Percentiles rank a stretch among this genome's conserved stretches.
Evolutionary conservation across 2,888 invertebrate species (phyloP).

Genomic region (Incurvaria masculella): DNA sequence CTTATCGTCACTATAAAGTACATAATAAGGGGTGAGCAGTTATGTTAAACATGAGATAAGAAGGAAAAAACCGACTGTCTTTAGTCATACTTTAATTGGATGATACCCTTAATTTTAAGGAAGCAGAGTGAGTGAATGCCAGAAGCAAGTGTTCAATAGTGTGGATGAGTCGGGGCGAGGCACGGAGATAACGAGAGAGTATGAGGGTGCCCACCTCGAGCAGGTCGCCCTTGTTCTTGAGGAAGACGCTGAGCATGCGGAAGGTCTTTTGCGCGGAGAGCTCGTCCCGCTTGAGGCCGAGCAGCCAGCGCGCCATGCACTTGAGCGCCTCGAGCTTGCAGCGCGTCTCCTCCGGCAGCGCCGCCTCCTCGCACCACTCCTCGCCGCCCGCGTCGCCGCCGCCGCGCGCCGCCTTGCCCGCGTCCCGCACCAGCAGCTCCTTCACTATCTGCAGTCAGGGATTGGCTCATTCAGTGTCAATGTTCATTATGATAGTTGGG

Average conservation of each 20-base stretch:
- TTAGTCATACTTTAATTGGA: too few relatives aligned
- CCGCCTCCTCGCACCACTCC: slow-evolving; percentile 83
- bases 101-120: too few relatives aligned
- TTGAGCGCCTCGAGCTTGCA: slow-evolving; percentile 95
- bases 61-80: too few relatives aligned
- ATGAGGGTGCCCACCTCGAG: too few relatives aligned
- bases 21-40: too few relatives aligned
- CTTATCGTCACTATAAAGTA: too few relatives aligned
- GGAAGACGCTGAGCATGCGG: slow-evolving; percentile 90
- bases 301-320: slow-evolving; percentile 93
- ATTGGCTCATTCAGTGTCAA: background rate
- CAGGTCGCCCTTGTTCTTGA: slow-evolving; percentile 88
- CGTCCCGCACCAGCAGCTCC: slow-evolving; percentile 85
- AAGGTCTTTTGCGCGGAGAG: slow-evolving; percentile 91
- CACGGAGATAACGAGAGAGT: too few relatives aligned
- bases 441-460: slow-evolving; percentile 73
- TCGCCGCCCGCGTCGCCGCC: slow-evolving; percentile 50
- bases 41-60: too few relatives aligned
- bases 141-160: too few relatives aligned
- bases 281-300: slow-evolving; percentile 86
- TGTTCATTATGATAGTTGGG: background rate
- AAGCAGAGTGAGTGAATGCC: too few relatives aligned
- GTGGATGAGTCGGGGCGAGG: too few relatives aligned
- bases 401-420: slow-evolving; percentile 54
- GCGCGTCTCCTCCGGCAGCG: slow-evolving; percentile 85